These are phyloP conservation scores for Drosophila nigromelanica DNA, from an alignment of 1,140 invertebrate species.

Conservation along the genomic window DNA sequence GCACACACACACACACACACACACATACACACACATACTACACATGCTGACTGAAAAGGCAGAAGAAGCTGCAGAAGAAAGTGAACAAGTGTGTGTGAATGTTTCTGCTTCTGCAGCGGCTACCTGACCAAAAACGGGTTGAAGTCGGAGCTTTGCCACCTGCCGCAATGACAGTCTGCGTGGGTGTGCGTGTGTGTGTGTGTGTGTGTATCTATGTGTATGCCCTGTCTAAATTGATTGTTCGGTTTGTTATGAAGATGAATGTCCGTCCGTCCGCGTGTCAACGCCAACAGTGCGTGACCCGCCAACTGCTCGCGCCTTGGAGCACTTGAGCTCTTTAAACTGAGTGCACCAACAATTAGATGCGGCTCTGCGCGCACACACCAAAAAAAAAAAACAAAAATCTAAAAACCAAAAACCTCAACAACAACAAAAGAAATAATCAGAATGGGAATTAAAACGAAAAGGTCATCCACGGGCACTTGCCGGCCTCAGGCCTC, in stretches of 20 bases:
- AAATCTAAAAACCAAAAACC: constrained; percentile 24
- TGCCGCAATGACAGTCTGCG: constrained; percentile 37
- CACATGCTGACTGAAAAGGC: not conserved
- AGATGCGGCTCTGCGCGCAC: constrained; percentile 58
- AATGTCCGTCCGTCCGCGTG: constrained; percentile 46
- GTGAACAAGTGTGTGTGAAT: constrained; percentile 75
- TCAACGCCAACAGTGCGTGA: constrained; percentile 60
- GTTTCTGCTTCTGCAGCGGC: constrained; percentile 56
- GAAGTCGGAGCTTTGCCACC: constrained; percentile 35
- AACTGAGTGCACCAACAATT: constrained; percentile 64
- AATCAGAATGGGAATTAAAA: constrained; percentile 67
- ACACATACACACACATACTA: not conserved
- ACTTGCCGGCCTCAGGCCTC: constrained; percentile 56
- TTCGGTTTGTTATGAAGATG: constrained; percentile 44
- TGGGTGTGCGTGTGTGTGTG: constrained; percentile 28
- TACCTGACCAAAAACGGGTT: constrained; percentile 56
- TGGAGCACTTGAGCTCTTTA: constrained; percentile 41
- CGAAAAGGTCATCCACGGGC: constrained; percentile 73
- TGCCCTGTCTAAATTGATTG: constrained; percentile 59
- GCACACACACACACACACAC: constrained; percentile 12
- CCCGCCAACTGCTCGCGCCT: constrained; percentile 9
- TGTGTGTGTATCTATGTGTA: constrained; percentile 11
- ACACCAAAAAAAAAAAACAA: constrained; percentile 28
- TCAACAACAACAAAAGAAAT: constrained; percentile 33
- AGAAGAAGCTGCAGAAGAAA: constrained; percentile 64